These are phyloP conservation scores for Drosophila limbata DNA, from an alignment of 2,888 invertebrate genomes.

Conservation along the genomic window DNA sequence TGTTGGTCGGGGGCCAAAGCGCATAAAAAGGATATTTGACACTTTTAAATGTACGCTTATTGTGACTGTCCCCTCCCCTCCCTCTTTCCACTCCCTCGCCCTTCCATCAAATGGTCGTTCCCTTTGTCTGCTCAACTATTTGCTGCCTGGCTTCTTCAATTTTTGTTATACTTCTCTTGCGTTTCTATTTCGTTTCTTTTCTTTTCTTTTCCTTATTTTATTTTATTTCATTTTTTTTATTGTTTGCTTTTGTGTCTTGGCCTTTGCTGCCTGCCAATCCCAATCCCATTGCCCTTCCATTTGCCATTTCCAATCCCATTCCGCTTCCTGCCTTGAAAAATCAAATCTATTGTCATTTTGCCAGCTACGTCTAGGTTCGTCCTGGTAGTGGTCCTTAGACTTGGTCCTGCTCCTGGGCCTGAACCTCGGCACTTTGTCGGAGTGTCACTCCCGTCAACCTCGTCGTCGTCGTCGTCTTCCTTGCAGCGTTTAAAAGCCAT, in stretches of 20 bases:
- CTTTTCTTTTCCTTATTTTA: conserved; percentile 35
- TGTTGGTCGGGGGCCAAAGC: conserved; percentile 69
- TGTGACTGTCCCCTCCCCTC: conserved; percentile 58
- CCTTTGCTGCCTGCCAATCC: conserved; percentile 62
- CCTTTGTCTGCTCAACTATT: conserved; percentile 76
- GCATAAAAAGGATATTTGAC: conserved; percentile 82
- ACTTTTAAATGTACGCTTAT: conserved; percentile 82
- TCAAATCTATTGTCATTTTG: conserved; percentile 80
- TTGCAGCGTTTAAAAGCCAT: conserved; percentile 73
- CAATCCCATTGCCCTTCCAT: conserved; percentile 27
- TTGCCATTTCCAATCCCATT: conserved; percentile 44
- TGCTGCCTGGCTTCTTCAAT: conserved; percentile 72
- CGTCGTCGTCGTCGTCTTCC: conserved; percentile 51
- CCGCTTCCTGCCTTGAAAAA: conserved; percentile 64
- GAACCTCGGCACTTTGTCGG: conserved; percentile 66
- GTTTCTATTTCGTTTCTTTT: conserved; percentile 38
- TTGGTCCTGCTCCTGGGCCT: conserved; percentile 25
- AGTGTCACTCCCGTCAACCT: conserved; percentile 53
- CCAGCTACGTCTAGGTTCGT: conserved; percentile 67
- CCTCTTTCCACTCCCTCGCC: not conserved
- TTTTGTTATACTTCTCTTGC: conserved; percentile 64
- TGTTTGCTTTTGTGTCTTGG: conserved; percentile 77
- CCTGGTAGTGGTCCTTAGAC: conserved; percentile 15
- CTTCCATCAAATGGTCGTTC: conserved; percentile 28
- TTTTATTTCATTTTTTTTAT: conserved; percentile 55